Evolutionary conservation across 2,888 invertebrate genomes (phyloP), one percentile per base, ranked within the genome.

Genomic region (Brachylomia viminalis): DNA sequence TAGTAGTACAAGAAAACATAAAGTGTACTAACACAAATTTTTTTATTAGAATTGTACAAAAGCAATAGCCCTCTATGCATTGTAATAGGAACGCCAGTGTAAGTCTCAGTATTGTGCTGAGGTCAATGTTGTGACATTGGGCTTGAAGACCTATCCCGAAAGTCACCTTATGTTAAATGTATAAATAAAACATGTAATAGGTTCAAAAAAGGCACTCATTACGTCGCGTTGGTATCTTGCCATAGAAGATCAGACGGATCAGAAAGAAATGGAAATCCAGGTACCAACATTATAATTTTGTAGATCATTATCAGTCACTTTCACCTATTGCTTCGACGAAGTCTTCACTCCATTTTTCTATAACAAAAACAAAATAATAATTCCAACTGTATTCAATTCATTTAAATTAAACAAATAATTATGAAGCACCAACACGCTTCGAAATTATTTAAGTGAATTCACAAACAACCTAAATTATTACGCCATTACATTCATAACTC

Each of bases 131-230:
- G 27, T 15, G 69, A 69, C 49, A 49, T 77, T 52, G 33, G 27
- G 15, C 56, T 38, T 56, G 23, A 7, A 49, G 54, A 56, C 3
- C 4, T 33, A 38, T 10, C 47, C 38, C 17, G 20, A 38, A 23
- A 58, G 66, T 49, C 45, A 33, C 58, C n/a, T 59, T 45, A 10
- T 20, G 10, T 49, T 23, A 64, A 64, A 59, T 62, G 27, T 42
- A 82, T 65, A 65, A 42, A 82, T 66, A 69, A 59, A 77, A 82
- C 58, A 76, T 65, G 64, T 54, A 62, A 61, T 49, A 56, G 49
- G 38, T 66, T 15, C 47, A 33, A 45, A 42, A 62, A 58, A 74
- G 58, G 38, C 17, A 3, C 38, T 15, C 20, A 45, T 47, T 49
- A 64, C 8, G 8, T n/a, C 38, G 13, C 8, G 8, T n/a, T 47